phyloP scores from a whole-genome alignment of 2,113 vertebrate species.

The Pimephales promelas region DNA sequence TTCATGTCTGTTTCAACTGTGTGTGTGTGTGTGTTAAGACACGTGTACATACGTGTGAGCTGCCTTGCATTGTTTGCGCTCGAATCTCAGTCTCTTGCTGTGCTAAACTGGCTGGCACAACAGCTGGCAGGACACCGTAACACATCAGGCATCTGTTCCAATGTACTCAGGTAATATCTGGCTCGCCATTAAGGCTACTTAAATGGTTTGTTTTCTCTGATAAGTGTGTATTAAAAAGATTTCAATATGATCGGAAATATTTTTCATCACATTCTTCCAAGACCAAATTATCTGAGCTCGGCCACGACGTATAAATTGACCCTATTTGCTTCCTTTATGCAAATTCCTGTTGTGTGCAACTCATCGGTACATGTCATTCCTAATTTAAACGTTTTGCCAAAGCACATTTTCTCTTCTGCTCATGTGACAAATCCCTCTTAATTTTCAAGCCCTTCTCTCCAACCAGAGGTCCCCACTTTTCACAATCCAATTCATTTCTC shows the following conservation, averaged over 20 bases:
- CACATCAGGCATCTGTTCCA: neutral
- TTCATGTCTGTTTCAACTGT: slow-evolving; percentile 19
- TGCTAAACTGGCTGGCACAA: slow-evolving; percentile 16
- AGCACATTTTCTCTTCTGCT: neutral
- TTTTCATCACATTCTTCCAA: neutral
- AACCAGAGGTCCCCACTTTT: neutral
- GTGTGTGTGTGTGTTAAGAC: slow-evolving; percentile 10
- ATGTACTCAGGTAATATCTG: slow-evolving; percentile 33
- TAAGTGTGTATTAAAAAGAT: slow-evolving; percentile 11
- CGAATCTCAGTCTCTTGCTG: slow-evolving; percentile 14
- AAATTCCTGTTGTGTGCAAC: neutral
- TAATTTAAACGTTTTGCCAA: neutral
- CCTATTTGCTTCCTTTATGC: neutral
- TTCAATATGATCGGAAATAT: slow-evolving; percentile 2
- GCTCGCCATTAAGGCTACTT: slow-evolving; percentile 22
- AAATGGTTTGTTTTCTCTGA: slow-evolving; percentile 9
- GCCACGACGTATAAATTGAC: neutral
- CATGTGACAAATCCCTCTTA: neutral
- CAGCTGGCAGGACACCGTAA: slow-evolving; percentile 21
- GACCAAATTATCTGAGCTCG: neutral
- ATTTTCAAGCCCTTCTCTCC: neutral
- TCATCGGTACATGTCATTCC: neutral
- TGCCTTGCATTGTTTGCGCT: slow-evolving; percentile 1
- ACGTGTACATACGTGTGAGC: neutral
- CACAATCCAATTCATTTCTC: neutral